Evolutionary conservation across 2,797 vertebrate genomes (phyloP), one percentile per base, ranked within the genome.

Genomic region (Myotis planiceps): DNA sequence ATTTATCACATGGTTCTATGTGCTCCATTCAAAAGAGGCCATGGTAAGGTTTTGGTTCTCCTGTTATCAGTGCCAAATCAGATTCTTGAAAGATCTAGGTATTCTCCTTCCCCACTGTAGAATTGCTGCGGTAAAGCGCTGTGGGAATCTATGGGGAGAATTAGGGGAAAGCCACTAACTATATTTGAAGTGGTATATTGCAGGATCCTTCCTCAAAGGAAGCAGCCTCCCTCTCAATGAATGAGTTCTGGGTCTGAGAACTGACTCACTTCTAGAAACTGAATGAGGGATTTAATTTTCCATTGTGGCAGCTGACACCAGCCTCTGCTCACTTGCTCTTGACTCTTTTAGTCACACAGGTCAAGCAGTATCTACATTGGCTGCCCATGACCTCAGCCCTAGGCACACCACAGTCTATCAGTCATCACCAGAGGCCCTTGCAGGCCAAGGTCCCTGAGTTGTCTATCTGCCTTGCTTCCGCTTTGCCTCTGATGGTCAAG

Each of bases 291-390:
- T 3, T 9, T 27, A 12, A 25, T 15, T 71, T 53, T 60, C 49
- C 34, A 76, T 1, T 14, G 39, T 39, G 51, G 27, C 58, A n/a
- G n/a, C 60, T 6, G 51, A 81, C 18, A 3, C 8, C 76, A 49
- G 14, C 45, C 6, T 68, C 39, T 83, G 34, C 39, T 82, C 37
- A 12, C 19, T 58, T 45, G 32, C 8, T 12, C 16, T 63, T 69
- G 65, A 42, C 2, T 6, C 45, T 68, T 42, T 51, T 19, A 29
- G 7, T 39, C 15, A 5, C 14, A 7, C 5, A 53, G 15, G 27
- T 55, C 55, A 29, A 32, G 49, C 65, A 34, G 16, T 29, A 18
- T 0, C 0, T 0, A 13, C n/a, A 21, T 0, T 5, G 4, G n/a
- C 21, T 60, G 32, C 39, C 65, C 9, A 3, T 18, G 55, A 10